These are phyloP conservation scores for Mactra quadrangularis DNA, from an alignment of 1,140 invertebrate genomes.

Conservation along the genomic window DNA sequence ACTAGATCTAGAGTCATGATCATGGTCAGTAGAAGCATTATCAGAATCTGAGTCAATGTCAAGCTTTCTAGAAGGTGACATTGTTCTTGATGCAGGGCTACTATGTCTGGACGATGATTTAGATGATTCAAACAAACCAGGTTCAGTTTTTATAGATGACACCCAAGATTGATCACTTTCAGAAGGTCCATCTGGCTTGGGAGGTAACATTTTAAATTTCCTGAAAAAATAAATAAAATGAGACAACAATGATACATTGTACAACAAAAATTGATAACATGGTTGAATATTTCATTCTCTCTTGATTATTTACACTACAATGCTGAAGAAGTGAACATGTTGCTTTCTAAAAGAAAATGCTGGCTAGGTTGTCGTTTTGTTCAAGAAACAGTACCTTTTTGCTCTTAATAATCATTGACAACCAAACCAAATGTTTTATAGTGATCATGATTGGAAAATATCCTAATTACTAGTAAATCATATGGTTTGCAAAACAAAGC, in stretches of 20 bases:
- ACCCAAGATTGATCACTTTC: conserved; percentile 27
- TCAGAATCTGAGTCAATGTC: conserved; percentile 38
- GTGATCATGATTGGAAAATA: too few relatives aligned
- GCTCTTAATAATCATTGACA: too few relatives aligned
- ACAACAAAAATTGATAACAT: background rate
- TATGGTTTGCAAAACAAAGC: too few relatives aligned
- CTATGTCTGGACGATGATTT: background rate
- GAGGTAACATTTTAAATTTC: conserved; percentile 46
- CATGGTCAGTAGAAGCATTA: conserved; percentile 4
- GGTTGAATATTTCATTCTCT: too few relatives aligned
- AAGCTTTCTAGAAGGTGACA: conserved; percentile 6
- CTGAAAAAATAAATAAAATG: conserved; percentile 48
- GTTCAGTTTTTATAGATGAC: conserved; percentile 37
- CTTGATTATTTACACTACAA: too few relatives aligned
- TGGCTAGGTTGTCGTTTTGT: too few relatives aligned
- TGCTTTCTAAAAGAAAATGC: too few relatives aligned
- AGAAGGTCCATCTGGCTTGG: conserved; percentile 22
- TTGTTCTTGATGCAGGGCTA: conserved; percentile 8
- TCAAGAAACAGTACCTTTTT: too few relatives aligned
- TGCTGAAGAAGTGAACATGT: too few relatives aligned
- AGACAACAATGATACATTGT: background rate
- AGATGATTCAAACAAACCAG: background rate
- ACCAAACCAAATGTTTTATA: too few relatives aligned
- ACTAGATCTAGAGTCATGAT: background rate
- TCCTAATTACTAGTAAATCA: too few relatives aligned